Base-by-base conservation (phyloP, 2,797 vertebrate species). In the Sebastes wilsoni region DNA sequence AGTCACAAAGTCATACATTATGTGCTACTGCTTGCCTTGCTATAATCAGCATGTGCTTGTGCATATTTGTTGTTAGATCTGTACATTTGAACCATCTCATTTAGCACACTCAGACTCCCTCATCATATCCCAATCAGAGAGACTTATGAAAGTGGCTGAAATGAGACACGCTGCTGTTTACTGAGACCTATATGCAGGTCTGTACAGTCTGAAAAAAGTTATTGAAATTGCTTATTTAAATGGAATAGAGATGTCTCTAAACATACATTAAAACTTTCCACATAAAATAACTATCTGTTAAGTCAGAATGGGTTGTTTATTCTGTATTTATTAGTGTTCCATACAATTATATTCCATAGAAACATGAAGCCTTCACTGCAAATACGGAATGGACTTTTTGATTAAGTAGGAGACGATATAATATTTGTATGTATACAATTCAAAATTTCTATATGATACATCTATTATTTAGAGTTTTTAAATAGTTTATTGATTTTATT, bases 81-180 rank as follows among this genome's bases (percentile, higher is more conserved):
- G 62, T 34, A n/a, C 0, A 1, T 49, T 65, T 52, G 49, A 79
- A 25, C 32, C 36, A 58, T 83, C 61, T 79, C 61, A 83, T 72
- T 84, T 54, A 56, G 58, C 46, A 10, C 73, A 62, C 36, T 80
- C 65, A 73, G 66, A 72, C 67, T 38, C 14, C 14, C 71, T 83
- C 23, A 77, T 86, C 65, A 69, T 3, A 12, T 80, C 74, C 54
- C 66, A 86, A 87, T 87, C 83, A 88, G 79, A 74, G 49, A 70
- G 7, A 81, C 77, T 81, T 88, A 82, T 80, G 60, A 83, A 74
- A 54, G 65, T 28, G 36, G 66, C 38, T 67, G 22, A 70, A 66
- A 60, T 1, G 2, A 65, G 64, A 66, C 27, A 22, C 6, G 3
- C 34, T 28, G 68, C 18, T 49, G 36, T 82, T 80, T 64, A 38